A percentile compares a stretch with the other conserved stretches of the same genome.
phyloP scores from a whole-genome alignment of 2,797 vertebrate species.

The Eleutherodactylus coqui region DNA sequence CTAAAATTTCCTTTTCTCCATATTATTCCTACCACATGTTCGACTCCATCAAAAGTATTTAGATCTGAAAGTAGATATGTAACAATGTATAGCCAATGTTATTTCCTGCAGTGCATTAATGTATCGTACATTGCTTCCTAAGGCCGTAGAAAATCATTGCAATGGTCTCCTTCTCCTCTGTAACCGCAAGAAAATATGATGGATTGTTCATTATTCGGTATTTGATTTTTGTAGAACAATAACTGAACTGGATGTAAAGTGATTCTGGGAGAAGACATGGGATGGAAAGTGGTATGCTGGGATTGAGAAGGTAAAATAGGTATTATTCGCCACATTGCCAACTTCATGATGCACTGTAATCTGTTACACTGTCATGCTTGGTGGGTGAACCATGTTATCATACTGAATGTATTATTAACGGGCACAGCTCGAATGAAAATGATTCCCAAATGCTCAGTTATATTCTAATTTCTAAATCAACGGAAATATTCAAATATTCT shows the following conservation, averaged over 20 bases:
- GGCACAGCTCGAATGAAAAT: neutral
- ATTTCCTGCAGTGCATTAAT: constrained; percentile 20
- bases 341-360: constrained; percentile 28
- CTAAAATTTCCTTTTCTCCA: constrained; percentile 23
- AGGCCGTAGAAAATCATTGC: constrained; percentile 29
- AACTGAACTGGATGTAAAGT: constrained; percentile 54
- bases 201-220: constrained; percentile 59
- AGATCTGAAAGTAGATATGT: constrained; percentile 14
- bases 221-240: constrained; percentile 58
- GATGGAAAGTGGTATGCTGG: constrained; percentile 40
- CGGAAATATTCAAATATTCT: neutral
- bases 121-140: constrained; percentile 33
- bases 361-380: constrained; percentile 19
- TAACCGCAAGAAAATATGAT: constrained; percentile 51
- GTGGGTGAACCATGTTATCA: constrained; percentile 6
- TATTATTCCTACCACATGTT: constrained; percentile 30
- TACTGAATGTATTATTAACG: constrained; percentile 16
- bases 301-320: constrained; percentile 31
- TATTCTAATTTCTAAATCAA: neutral
- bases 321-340: constrained; percentile 45
- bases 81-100: constrained; percentile 15
- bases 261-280: constrained; percentile 38
- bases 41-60: constrained; percentile 20
- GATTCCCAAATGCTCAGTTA: neutral
- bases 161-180: constrained; percentile 28